A percentile compares a stretch with the other conserved stretches of the same genome.
Conservation (phyloP, 2,113 vertebrate species). For the Pristiophorus japonicus region DNA sequence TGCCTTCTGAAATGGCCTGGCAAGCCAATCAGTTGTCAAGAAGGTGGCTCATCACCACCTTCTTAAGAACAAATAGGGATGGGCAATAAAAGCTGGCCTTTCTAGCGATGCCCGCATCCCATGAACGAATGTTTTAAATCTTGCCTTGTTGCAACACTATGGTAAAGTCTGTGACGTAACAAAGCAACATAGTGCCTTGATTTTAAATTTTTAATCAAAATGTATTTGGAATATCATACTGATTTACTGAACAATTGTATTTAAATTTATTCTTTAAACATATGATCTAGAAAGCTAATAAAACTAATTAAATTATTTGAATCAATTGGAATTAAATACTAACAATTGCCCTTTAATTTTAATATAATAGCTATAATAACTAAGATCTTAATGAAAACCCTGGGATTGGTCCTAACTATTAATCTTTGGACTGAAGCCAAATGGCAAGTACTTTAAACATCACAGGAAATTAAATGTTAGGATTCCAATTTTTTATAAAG, state of each 20-base stretch:
- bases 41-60: no score
- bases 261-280: slow-evolving; percentile 23
- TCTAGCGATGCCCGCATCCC: no score
- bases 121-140: neutral
- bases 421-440: slow-evolving; percentile 83
- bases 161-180: neutral
- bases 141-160: neutral
- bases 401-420: slow-evolving; percentile 49
- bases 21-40: no score
- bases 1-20: no score
- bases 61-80: no score
- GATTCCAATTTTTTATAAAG: slow-evolving; percentile 92
- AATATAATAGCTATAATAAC: slow-evolving; percentile 20
- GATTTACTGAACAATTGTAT: neutral
- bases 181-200: neutral
- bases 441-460: slow-evolving; percentile 92
- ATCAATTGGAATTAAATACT: slow-evolving; percentile 8
- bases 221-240: neutral
- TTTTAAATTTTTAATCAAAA: neutral
- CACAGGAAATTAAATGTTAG: slow-evolving; percentile 98
- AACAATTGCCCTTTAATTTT: slow-evolving; percentile 16
- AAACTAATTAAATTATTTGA: slow-evolving; percentile 31
- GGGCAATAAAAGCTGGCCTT: no score
- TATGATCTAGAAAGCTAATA: no score
- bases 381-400: neutral